Base-by-base conservation (phyloP, 2,113 vertebrate genomes). In the Protobothrops mucrosquamatus region DNA sequence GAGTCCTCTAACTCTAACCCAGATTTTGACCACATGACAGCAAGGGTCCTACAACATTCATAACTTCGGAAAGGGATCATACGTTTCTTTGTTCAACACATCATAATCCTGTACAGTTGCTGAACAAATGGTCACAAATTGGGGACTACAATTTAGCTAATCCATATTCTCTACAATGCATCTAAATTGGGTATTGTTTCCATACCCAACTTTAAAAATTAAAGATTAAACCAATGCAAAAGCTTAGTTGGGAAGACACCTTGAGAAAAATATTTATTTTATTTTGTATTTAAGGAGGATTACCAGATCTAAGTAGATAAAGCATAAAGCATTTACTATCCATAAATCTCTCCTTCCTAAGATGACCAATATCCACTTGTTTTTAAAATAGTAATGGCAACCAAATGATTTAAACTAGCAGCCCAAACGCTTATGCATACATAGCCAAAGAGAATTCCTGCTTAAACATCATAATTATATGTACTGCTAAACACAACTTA, bases 401-500 rank as follows among this genome's bases (percentile, higher is more conserved):
- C 52, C 46, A 20, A 91, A 34, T 87, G 29, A 51, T 20, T 87
- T 87, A 87, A 51, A 24, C 43, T 22, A 92, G 57, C 29, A 52
- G 22, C n/a, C 39, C 18, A 26, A 26, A n/a, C 26, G n/a, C 48
- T 74, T 88, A 69, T 4, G 18, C 52, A 23, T 23, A 14, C 22
- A 74, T 24, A 55, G 34, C 29, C 34, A 14, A 87, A 92, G n/a
- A 69, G 7, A 22, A 87, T 85, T 6, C 5, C 90, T 91, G 29
- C 85, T 88, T 89, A 85, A 29, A 23, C 24, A 56, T 56, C 14
- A 22, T 88, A 88, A 64, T 88, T 64, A 89, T 69, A 88, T 12
- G 39, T 86, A 69, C 6, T 57, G 51, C 85, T 92, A 94, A 61
- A 0, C 93, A 95, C 92, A 51, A 93, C 29, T 61, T 88, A 64